Evolutionary conservation across 2,888 invertebrate species (phyloP).

Genomic region (Chromoteleia sp.): DNA sequence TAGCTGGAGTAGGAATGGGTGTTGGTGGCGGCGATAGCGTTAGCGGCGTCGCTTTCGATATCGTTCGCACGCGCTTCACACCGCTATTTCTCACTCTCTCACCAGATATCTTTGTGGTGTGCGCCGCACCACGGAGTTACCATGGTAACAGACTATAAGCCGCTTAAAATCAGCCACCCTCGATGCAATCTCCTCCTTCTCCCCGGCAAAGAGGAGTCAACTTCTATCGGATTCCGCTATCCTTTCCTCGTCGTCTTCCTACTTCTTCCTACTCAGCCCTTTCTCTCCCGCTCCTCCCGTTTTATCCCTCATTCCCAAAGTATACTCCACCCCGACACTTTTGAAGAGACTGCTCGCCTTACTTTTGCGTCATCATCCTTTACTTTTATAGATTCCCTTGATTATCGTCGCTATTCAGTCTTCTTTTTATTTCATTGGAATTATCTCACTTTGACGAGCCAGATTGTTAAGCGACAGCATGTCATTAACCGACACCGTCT

Average conservation of each 20-base stretch:
- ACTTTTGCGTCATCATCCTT: constrained; percentile 45
- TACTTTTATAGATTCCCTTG: constrained; percentile 29
- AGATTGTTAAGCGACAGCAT: background rate
- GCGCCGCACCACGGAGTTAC: constrained; percentile 77
- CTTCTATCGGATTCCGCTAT: constrained; percentile 60
- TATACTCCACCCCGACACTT: constrained; percentile 30
- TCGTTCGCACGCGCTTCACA: constrained; percentile 29
- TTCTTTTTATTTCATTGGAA: constrained; percentile 30
- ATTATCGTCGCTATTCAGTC: constrained; percentile 3
- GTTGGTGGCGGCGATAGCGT: constrained; percentile 69
- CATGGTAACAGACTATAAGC: constrained; percentile 84
- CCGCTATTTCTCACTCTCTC: constrained; percentile 49
- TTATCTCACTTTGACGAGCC: constrained; percentile 31
- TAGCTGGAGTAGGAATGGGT: constrained; percentile 26
- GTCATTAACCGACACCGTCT: background rate
- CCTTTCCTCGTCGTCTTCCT: too few species aligned
- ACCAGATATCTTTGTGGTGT: constrained; percentile 77
- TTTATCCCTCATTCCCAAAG: background rate
- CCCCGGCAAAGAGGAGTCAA: constrained; percentile 66
- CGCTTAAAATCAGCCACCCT: constrained; percentile 82
- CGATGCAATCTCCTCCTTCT: constrained; percentile 67
- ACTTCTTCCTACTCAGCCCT: constrained; percentile 9
- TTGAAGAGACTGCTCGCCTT: constrained; percentile 25
- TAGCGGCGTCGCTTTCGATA: constrained; percentile 70
- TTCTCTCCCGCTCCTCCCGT: background rate